Evolutionary conservation across 2,113 vertebrate genomes (phyloP).

Genomic region (Egretta garzetta): DNA sequence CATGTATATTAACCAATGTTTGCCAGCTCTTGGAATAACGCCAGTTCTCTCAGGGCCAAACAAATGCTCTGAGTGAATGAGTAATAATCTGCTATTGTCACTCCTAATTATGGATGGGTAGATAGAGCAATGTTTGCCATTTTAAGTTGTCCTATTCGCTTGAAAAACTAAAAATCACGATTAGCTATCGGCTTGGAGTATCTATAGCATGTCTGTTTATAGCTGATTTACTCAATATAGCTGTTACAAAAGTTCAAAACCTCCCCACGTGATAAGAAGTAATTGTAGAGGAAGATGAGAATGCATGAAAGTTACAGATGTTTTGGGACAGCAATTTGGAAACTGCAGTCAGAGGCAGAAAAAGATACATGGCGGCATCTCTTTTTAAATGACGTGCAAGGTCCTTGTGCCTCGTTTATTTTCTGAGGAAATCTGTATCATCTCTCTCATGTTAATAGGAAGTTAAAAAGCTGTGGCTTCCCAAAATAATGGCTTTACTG

Average conservation of each 20-base stretch:
- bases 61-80: constrained; percentile 18
- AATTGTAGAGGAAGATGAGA: background rate
- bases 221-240: constrained; percentile 5
- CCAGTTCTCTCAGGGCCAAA: constrained; percentile 42
- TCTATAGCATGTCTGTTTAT: background rate
- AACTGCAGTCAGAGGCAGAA: background rate
- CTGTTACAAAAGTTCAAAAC: constrained; percentile 12
- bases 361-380: background rate
- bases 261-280: background rate
- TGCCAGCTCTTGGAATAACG: constrained; percentile 49
- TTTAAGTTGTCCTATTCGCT: constrained; percentile 27
- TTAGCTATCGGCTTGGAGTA: background rate
- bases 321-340: background rate
- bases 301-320: background rate
- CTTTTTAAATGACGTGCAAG: background rate
- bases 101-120: constrained; percentile 24
- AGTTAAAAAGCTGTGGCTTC: background rate
- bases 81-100: constrained; percentile 48
- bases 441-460: background rate
- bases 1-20: constrained; percentile 63
- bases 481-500: background rate
- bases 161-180: background rate
- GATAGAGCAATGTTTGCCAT: constrained; percentile 17
- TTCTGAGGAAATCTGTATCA: background rate
- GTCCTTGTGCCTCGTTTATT: background rate